Percentiles rank a stretch among this genome's conserved stretches.
Evolutionary conservation across 2,113 vertebrate species (phyloP).

Genomic region (Mustela nigripes): DNA sequence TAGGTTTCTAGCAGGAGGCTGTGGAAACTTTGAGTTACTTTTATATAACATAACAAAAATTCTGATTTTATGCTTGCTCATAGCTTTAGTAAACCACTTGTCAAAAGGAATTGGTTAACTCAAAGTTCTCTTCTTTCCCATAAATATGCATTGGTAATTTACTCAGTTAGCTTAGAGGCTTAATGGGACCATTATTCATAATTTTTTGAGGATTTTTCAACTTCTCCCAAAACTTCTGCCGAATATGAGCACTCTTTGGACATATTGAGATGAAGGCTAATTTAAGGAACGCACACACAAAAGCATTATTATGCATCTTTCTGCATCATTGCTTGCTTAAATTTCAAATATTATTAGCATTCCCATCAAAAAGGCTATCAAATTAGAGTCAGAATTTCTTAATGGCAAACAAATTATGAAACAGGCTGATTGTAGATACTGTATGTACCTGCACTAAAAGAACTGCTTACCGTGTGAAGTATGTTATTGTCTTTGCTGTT

Average conservation of each 20-base stretch:
- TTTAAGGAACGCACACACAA: conserved; percentile 21
- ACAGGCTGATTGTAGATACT: neutral
- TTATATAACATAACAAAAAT: neutral
- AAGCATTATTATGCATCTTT: neutral
- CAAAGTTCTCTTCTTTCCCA: neutral
- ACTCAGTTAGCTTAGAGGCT: neutral
- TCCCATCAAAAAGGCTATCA: neutral
- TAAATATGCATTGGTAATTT: conserved; percentile 31
- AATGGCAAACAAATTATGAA: neutral
- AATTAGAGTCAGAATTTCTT: conserved; percentile 36
- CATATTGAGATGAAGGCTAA: neutral
- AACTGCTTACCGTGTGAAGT: neutral
- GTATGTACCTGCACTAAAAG: neutral
- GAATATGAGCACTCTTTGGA: neutral
- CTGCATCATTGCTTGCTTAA: neutral
- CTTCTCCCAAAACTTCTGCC: neutral
- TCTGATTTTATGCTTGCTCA: conserved; percentile 47
- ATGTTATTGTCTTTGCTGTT: neutral
- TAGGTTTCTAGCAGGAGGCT: neutral
- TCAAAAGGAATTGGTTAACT: neutral
- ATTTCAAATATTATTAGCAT: neutral
- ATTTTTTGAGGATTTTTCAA: conserved; percentile 25
- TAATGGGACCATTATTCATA: neutral
- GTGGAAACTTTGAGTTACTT: conserved; percentile 16
- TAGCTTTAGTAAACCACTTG: neutral